Base-by-base conservation (phyloP, 1,140 invertebrate genomes). In the Copidosoma floridanum region DNA sequence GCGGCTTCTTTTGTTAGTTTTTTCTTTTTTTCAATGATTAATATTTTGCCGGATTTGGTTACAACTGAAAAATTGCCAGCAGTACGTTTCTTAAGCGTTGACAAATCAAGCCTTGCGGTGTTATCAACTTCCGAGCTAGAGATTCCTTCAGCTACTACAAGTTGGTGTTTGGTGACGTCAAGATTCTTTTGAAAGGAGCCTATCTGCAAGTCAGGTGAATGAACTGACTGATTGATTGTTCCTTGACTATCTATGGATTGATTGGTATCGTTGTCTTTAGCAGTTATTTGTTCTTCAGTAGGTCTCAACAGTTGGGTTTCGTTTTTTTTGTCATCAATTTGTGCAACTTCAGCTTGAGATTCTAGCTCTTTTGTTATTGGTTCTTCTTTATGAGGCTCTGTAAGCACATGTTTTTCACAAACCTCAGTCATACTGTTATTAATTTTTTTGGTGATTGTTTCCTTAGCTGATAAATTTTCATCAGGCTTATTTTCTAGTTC, bases 11-110 rank as follows among this genome's bases (percentile, higher is more conserved):
- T 80, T 2, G 79, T 80, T 4, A 81, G 44, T 29, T 80, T 80
- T 32, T 78, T 80, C 27, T 72, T 71, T 38, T 80, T 81, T 26
- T 80, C 78, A 0, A 80, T 73, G 4, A 80, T 78, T 4, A 81
- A 29, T 23, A 81, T 76, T 41, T 81, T 77, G 0, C 77, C 77
- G 3, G 71, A 71, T 40, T 79, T 80, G 5, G 78, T 75, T 0
- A 76, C 78, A 0, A 80, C 70, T 0, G 74, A 71, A 38, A 78
- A 80, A 37, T 80, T 78, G 1, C 72, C 78, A 6, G 67, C 51
- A 0, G 64, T 35, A 20, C 70, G 66, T 55, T 80, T 80, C 27
- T 78, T 77, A 0, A 70, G 67, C 0, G 66, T 46, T 16, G 69
- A 70, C n/a, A 67, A 57, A 21, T 74, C 72, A 10, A 72, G 67